Evolutionary conservation across 2,888 invertebrate genomes (phyloP).

Genomic region (Agonopterix subpropinquella): DNA sequence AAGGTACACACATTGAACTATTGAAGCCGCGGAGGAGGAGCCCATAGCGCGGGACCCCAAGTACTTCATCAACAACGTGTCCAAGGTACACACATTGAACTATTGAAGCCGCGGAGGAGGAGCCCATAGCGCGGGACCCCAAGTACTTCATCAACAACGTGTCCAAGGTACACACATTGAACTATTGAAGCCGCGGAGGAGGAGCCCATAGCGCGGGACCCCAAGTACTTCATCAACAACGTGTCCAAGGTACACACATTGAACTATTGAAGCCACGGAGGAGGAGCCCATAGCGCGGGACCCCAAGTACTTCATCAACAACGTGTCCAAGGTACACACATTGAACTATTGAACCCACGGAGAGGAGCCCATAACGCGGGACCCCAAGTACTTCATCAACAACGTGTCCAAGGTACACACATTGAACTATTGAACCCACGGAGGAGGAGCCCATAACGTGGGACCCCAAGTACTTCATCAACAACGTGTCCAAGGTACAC

Average conservation of each 20-base stretch:
- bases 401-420: slow-evolving; percentile 36
- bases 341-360: too few relatives aligned
- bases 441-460: too few relatives aligned
- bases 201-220: too few relatives aligned
- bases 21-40: slow-evolving; percentile 16
- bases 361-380: too few relatives aligned
- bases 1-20: slow-evolving; percentile 19
- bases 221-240: slow-evolving; percentile 33
- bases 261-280: slow-evolving; percentile 8
- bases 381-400: too few relatives aligned
- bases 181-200: too few relatives aligned
- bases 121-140: slow-evolving; percentile 18
- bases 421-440: too few relatives aligned
- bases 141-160: too few relatives aligned
- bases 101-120: slow-evolving; percentile 15
- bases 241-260: slow-evolving; percentile 30
- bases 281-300: slow-evolving; percentile 21
- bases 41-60: slow-evolving; percentile 18
- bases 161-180: too few relatives aligned
- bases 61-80: slow-evolving; percentile 36
- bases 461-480: too few relatives aligned
- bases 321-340: slow-evolving; percentile 35
- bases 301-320: slow-evolving; percentile 31
- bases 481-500: too few relatives aligned
- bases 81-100: slow-evolving; percentile 21